Conservation (phyloP, 2,888 invertebrate genomes). For the Yponomeuta sedellus region DNA sequence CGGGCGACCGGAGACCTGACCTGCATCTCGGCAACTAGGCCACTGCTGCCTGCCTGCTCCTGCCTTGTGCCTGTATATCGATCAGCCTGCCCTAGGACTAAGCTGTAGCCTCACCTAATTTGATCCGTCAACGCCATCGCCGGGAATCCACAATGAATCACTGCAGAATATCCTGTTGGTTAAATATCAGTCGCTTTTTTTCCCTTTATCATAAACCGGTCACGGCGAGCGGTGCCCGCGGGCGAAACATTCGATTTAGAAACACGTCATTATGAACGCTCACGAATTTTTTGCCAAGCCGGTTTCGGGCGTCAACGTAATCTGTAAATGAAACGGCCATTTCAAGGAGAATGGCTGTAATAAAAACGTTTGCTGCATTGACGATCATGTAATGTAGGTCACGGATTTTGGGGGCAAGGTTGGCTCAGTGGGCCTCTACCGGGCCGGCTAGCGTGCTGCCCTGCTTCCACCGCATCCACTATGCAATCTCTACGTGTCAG, state of each 20-base stretch:
- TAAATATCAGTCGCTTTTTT: background rate
- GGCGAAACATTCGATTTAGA: slow-evolving; percentile 18
- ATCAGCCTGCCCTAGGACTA: slow-evolving; percentile 38
- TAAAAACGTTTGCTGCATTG: slow-evolving; percentile 65
- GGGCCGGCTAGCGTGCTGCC: slow-evolving; percentile 44
- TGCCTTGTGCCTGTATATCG: slow-evolving; percentile 39
- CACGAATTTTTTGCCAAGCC: slow-evolving; percentile 10
- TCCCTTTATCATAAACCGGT: slow-evolving; percentile 9
- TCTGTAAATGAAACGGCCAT: slow-evolving; percentile 30
- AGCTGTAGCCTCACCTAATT: background rate
- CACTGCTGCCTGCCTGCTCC: slow-evolving; percentile 45
- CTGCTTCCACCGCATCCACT: slow-evolving; percentile 62
- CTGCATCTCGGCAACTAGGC: slow-evolving; percentile 50
- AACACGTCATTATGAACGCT: slow-evolving; percentile 20
- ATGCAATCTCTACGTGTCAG: slow-evolving; percentile 48
- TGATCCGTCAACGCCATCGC: background rate
- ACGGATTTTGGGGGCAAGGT: slow-evolving; percentile 72
- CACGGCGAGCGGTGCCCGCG: slow-evolving; percentile 6
- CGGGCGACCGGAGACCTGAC: slow-evolving; percentile 36
- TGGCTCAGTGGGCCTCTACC: slow-evolving; percentile 33
- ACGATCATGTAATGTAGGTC: slow-evolving; percentile 64
- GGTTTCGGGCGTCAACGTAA: slow-evolving; percentile 10
- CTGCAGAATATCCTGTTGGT: slow-evolving; percentile 1
- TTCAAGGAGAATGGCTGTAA: slow-evolving; percentile 45
- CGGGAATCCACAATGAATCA: slow-evolving; percentile 3